Base-by-base conservation (phyloP, 2,888 invertebrate genomes). In the Hermaeophaga mercurialis region DNA sequence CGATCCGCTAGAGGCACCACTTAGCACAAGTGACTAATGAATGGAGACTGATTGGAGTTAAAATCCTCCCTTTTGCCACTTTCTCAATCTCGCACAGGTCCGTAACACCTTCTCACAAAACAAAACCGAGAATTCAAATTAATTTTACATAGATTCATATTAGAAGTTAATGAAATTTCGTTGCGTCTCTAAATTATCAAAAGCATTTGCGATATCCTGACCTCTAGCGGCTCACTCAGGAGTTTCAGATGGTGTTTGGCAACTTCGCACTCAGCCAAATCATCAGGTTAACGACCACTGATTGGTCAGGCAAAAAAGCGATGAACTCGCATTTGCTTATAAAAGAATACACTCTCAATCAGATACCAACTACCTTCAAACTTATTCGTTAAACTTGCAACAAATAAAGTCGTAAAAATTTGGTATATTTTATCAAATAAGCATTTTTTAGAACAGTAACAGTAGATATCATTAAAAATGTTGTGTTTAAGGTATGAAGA, bases 1-100 rank as follows among this genome's bases (percentile, higher is more conserved):
- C 64, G 49, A 65, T 61, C 65, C 68, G 66, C 65, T 67, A 67
- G 66, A 66, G 66, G 69, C 68, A 62, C 67, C 70, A 72, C 73
- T 73, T 72, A 70, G 45, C 61, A 60, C 65, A 68, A 73, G 72
- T 68, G 72, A 70, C 70, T 73, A 73, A 73, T 73, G 73, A 73
- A 73, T 69, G 65, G 71, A 65, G 64, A 58, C 66, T 73, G 73
- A 73, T 73, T 73, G 72, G 68, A 50, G 54, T 41, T 50, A 56
- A 41, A 58, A 26, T 36, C 47, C 39, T 59, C 50, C 47, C 50
- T 58, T 56, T 55, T 33, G 24, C 19, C 43, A 56, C 45, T 36
- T 36, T 36, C 36, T 7, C 19, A 19, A 24, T 36, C 28, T 33
- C 24, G 9, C 12, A 14, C 58, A 54, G 57, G 38, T 11, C 17